These are phyloP conservation scores for Thunnus albacares DNA, from an alignment of 2,797 vertebrate species.

Conservation along the genomic window DNA sequence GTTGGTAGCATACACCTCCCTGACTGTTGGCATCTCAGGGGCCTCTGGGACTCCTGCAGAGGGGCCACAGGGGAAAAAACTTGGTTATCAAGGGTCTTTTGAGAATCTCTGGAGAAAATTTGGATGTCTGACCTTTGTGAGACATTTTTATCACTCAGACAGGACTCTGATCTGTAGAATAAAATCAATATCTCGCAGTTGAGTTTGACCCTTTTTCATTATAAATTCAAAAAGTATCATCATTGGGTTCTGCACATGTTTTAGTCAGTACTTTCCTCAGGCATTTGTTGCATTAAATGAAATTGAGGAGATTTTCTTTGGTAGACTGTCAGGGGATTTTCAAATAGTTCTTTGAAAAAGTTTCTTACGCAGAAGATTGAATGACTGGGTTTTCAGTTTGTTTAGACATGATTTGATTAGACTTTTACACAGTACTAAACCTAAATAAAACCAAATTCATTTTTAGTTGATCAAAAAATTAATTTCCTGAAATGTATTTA, in stretches of 20 bases:
- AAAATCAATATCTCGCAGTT: no score
- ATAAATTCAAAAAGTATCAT: no score
- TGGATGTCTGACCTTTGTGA: background rate
- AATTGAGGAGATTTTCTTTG: background rate
- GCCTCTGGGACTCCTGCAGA: slow-evolving; percentile 95
- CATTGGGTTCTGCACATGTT: no score
- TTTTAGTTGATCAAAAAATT: no score
- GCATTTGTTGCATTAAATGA: no score
- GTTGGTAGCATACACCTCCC: slow-evolving; percentile 93
- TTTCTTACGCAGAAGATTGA: background rate
- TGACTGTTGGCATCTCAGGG: slow-evolving; percentile 93
- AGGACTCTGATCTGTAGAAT: no score
- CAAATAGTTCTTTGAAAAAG: background rate
- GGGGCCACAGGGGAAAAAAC: background rate
- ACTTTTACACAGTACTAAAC: background rate
- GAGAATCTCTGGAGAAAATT: background rate
- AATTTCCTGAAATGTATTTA: background rate
- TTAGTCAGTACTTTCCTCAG: no score
- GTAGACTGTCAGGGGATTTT: background rate
- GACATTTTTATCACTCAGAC: background rate
- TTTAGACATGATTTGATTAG: background rate
- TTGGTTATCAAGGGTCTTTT: background rate
- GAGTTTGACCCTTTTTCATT: no score
- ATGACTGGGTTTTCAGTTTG: background rate
- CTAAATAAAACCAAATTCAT: no score